Conservation (phyloP, 2,888 invertebrate genomes). For the Oxycera nigricornis region DNA sequence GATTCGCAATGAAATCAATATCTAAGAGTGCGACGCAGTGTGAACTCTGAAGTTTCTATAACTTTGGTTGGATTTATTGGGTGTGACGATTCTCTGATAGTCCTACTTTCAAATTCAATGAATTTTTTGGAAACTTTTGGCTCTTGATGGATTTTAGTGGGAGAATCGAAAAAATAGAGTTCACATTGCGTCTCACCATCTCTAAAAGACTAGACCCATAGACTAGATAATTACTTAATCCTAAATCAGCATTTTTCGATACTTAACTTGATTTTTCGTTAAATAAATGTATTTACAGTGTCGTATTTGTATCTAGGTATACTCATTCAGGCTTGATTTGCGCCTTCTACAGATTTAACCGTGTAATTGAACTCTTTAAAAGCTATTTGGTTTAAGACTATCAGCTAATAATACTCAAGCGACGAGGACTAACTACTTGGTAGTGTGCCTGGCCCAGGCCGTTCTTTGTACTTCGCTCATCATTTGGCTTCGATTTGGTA, state of each 20-base stretch:
- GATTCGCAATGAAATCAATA: slow-evolving; percentile 29
- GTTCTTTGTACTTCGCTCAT: slow-evolving; percentile 83
- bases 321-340: background rate
- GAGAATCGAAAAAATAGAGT: background rate
- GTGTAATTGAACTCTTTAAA: background rate
- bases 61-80: no score
- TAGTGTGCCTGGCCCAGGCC: slow-evolving; percentile 87
- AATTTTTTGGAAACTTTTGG: no score
- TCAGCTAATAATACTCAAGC: slow-evolving; percentile 44
- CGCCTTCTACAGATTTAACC: background rate
- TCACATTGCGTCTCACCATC: background rate
- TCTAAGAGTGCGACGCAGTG: background rate
- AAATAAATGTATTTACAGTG: slow-evolving; percentile 26
- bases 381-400: slow-evolving; percentile 29
- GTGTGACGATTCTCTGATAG: no score
- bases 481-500: slow-evolving; percentile 83
- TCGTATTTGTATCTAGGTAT: background rate
- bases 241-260: slow-evolving; percentile 8
- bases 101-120: no score
- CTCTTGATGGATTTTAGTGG: no score
- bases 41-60: no score
- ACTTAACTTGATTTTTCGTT: background rate
- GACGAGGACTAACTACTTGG: slow-evolving; percentile 67
- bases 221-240: slow-evolving; percentile 25
- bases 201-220: background rate